Conservation (phyloP, 2,797 vertebrate species). For the Phoeniculus purpureus region DNA sequence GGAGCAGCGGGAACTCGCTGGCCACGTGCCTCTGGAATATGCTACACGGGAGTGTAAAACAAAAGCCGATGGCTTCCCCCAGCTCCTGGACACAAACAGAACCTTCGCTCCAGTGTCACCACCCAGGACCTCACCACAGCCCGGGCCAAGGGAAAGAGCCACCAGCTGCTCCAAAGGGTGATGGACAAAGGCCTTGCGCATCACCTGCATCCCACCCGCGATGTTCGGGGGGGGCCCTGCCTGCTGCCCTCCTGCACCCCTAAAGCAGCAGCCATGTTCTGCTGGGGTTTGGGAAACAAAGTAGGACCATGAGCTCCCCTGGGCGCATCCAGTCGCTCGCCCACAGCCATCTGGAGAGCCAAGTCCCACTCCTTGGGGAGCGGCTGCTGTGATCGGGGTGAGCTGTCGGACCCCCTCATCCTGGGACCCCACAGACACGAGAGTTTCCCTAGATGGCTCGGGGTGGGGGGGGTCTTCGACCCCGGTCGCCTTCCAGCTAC, state of each 20-base stretch:
- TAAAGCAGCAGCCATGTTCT: not conserved
- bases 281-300: not conserved
- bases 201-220: not conserved
- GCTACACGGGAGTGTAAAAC: not conserved
- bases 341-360: not conserved
- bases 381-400: accelerated
- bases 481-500: not conserved
- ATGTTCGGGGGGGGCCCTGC: not conserved
- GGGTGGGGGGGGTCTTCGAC: not conserved
- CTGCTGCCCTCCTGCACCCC: not conserved
- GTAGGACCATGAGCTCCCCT: not conserved
- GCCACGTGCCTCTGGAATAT: not conserved
- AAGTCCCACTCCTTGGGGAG: not conserved
- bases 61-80: not conserved
- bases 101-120: not conserved
- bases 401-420: not conserved
- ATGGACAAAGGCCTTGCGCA: not conserved
- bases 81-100: not conserved
- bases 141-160: not conserved
- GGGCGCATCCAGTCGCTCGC: not conserved
- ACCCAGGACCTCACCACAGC: not conserved
- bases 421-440: not conserved
- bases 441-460: accelerated
- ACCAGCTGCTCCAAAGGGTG: not conserved
- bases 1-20: not conserved